A percentile compares a stretch with the other conserved stretches of the same genome.
Evolutionary conservation across 2,113 vertebrate species (phyloP).

Genomic region (Aplodontia rufa): DNA sequence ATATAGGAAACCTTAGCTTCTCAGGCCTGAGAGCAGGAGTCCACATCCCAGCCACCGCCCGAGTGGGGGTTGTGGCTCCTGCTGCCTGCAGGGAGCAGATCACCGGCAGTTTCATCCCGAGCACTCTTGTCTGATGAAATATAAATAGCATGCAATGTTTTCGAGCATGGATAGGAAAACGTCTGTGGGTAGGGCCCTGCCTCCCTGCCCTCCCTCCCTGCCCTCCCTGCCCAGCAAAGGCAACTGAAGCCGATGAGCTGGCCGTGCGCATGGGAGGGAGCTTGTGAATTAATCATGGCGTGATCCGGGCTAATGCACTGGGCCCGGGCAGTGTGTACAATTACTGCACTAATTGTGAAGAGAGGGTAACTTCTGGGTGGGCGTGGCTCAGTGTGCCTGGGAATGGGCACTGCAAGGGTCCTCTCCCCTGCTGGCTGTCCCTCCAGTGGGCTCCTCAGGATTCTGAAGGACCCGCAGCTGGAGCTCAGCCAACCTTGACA

Average conservation of each 20-base stretch:
- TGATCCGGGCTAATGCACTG: slow-evolving; percentile 47
- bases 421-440: neutral
- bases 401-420: no score
- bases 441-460: neutral
- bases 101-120: neutral
- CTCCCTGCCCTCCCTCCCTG: neutral
- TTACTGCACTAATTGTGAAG: slow-evolving; percentile 26
- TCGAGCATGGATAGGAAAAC: neutral
- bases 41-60: neutral
- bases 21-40: neutral
- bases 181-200: slow-evolving; percentile 2
- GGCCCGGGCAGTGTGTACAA: neutral
- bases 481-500: neutral
- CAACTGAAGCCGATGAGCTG: slow-evolving; percentile 18
- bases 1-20: neutral
- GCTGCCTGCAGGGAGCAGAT: neutral
- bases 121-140: slow-evolving; percentile 54
- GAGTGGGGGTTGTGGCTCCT: neutral
- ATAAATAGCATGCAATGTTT: slow-evolving; percentile 59
- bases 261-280: neutral
- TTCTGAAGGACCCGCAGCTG: neutral
- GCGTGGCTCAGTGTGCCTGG: neutral
- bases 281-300: slow-evolving; percentile 62
- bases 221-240: neutral
- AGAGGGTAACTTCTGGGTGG: slow-evolving; percentile 5